Conservation (phyloP, 1,140 invertebrate genomes). For the Ridgeia piscesae region DNA sequence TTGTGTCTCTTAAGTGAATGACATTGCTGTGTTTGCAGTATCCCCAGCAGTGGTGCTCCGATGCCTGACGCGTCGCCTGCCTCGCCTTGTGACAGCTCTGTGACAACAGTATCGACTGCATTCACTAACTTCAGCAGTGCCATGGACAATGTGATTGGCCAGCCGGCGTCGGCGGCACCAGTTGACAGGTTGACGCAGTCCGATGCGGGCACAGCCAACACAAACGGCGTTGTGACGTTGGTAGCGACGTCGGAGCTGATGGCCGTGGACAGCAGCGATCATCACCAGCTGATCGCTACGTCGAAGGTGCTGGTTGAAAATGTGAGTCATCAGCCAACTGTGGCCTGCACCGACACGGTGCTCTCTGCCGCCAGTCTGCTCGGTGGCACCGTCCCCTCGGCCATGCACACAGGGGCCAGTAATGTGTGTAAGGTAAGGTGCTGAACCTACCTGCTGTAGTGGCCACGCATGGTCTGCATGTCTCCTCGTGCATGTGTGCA, state of each 20-base stretch:
- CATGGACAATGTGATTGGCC: neutral
- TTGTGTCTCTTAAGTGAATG: neutral
- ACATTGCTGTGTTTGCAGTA: neutral
- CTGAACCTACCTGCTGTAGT: slow-evolving; percentile 3
- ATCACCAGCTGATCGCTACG: neutral
- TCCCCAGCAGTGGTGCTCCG: neutral
- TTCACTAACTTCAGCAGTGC: slow-evolving; percentile 4
- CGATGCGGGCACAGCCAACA: neutral
- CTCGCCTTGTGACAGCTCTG: slow-evolving; percentile 32
- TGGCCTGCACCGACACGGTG: neutral
- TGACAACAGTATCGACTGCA: slow-evolving; percentile 38
- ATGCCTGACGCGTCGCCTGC: slow-evolving; percentile 29
- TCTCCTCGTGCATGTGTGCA: neutral
- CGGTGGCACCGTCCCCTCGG: neutral
- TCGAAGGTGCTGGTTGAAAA: slow-evolving; percentile 4
- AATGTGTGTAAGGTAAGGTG: slow-evolving; percentile 5
- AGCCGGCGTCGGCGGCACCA: neutral
- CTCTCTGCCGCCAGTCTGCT: neutral
- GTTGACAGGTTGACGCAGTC: neutral
- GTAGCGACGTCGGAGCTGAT: neutral
- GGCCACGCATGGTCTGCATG: neutral
- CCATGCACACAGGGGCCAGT: slow-evolving; percentile 2
- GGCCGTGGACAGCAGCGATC: neutral
- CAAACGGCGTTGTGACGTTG: neutral
- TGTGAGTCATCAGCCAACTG: slow-evolving; percentile 3